Evolutionary conservation across 1,140 invertebrate species (phyloP), one percentile per base, ranked within the genome.

Genomic region (Amyelois transitella): DNA sequence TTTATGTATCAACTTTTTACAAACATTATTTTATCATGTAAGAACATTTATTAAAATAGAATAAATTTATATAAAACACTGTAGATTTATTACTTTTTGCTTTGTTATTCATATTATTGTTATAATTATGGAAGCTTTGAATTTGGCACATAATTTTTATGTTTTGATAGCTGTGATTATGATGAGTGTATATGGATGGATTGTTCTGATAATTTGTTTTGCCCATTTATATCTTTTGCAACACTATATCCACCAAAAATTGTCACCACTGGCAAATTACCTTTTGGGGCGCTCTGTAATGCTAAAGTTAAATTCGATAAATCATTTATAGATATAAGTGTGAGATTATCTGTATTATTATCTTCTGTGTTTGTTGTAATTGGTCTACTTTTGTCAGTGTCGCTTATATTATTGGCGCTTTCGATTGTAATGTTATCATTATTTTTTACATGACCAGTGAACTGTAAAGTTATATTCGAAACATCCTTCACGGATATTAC

Each of bases 171-270:
- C n/a, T n/a, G n/a, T 10, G 18, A 6, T 20, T 58, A 50, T 43
- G 50, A 45, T 57, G 19, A 43, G 63, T 64, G 64, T 38, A 80
- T 69, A 24, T 67, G 72, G 43, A 84, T 75, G 18, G 75, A 64
- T 62, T 79, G 79, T 62, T 81, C 75, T 24, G 69, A 58, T 21
- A 79, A 22, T 70, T 77, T 78, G 52, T 83, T 84, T 54, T 81
- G 69, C 12, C 79, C 81, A 70, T 86, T 83, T 24, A 77, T 80
- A 70, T 86, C 73, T 60, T 77, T 77, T n/a, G 80, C 77, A 50
- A 85, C 69, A 64, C 85, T 88, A 47, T 88, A 88, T 19, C 85
- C 85, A 71, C 86, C 85, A 66, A 77, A 78, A 48, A 88, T 88
- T 38, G 77, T 78, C 0, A 88, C 78, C 55, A 75, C 61, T 44